Base-by-base conservation (phyloP, 2,888 invertebrate species). In the Poecilus cupreus region DNA sequence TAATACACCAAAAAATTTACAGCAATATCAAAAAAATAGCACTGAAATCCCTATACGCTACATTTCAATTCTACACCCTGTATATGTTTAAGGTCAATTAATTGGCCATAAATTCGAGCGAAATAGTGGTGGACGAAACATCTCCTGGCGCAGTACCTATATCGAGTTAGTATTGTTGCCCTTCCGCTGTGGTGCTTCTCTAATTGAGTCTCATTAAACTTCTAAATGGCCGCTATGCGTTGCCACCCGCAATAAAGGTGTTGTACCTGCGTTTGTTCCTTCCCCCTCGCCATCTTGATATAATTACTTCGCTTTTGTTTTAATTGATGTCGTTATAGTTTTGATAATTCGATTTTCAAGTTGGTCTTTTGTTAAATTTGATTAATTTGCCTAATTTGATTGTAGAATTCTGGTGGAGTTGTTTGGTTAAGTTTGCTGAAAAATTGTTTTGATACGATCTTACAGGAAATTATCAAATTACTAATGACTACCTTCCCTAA, bases 171-270 rank as follows among this genome's bases (percentile, higher is more conserved):
- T 24, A 72, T 72, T 72, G 60, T 60, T 24, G 60, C 13, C 57
- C 10, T 5, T 4, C 22, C 11, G 26, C 57, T 18, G 60, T 22
- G 39, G 77, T 16, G 4, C 32, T 51, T 13, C n/a, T 39, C 77
- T 77, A 77, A 77, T 77, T 77, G 77, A 54, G 39, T 39, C 57
- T 60, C 77, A 77, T 60, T 76, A 76, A 76, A 77, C 60, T 77
- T 77, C 77, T 37, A 77, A 77, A 77, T 57, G 77, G 77, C 43
- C 24, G 39, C 76, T 49, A 43, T 46, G 72, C 72, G 72, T 72
- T 43, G 46, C 72, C 20, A 24, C 24, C 72, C n/a, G 72, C 46
- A 72, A 43, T 72, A 72, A 72, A 72, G 72, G 72, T 72, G 72
- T 43, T 43, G 68, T 68, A 68, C 68, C 68, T 68, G 43, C 37